phyloP scores from a whole-genome alignment of 2,888 invertebrate species.

The Brenthis hecate region DNA sequence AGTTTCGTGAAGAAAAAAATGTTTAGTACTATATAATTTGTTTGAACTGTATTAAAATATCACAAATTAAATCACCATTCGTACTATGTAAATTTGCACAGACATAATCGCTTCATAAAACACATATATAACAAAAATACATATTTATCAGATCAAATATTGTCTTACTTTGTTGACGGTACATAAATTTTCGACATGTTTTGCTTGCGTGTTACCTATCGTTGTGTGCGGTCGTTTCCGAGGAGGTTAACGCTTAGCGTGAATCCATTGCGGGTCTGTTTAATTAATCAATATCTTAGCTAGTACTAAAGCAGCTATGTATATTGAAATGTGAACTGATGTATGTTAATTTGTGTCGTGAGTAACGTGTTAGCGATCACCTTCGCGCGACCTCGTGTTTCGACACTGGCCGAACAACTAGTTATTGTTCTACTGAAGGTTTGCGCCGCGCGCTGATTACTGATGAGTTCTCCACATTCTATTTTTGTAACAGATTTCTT shows the following conservation, averaged over 20 bases:
- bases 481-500: constrained; percentile 57
- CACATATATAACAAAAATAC: constrained; percentile 1
- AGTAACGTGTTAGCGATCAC: constrained; percentile 73
- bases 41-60: too few relatives aligned
- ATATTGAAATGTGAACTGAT: constrained; percentile 22
- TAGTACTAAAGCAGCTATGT: constrained; percentile 15
- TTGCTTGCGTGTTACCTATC: constrained; percentile 69
- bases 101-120: not conserved
- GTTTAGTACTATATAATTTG: too few relatives aligned
- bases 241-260: constrained; percentile 10
- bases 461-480: constrained; percentile 68
- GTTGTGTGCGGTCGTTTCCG: constrained; percentile 49
- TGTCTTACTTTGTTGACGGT: constrained; percentile 50
- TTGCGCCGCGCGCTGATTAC: constrained; percentile 72
- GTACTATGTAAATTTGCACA: not conserved
- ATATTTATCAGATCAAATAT: constrained; percentile 17
- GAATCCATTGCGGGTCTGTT: constrained; percentile 27
- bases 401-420: constrained; percentile 69
- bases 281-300: not conserved
- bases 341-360: constrained; percentile 54
- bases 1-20: too few relatives aligned
- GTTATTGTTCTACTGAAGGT: constrained; percentile 77
- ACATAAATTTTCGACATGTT: constrained; percentile 70
- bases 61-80: not conserved
- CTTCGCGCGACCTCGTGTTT: constrained; percentile 80